Conservation (phyloP, 2,797 vertebrate genomes). For the Echeneis naucrates region DNA sequence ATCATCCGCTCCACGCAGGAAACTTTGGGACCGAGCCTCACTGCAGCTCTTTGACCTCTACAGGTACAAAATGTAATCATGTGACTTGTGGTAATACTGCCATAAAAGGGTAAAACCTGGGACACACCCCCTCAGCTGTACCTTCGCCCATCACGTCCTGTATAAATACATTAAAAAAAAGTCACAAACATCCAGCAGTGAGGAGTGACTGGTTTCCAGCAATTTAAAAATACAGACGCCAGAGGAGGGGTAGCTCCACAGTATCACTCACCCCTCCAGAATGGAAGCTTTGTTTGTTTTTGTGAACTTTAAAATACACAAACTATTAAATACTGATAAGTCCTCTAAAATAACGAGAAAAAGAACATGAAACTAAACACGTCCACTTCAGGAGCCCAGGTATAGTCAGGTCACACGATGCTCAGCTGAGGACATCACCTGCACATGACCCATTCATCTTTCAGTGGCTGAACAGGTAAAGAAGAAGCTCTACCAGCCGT, state of each 20-base stretch:
- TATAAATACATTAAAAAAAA: slow-evolving; percentile 61
- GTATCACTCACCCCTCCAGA: slow-evolving; percentile 55
- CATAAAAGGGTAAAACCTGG: slow-evolving; percentile 63
- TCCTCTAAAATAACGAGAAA: slow-evolving; percentile 76
- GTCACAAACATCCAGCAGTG: slow-evolving; percentile 54
- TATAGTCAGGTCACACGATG: slow-evolving; percentile 41
- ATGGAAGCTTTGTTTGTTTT: slow-evolving; percentile 77
- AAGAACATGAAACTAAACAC: slow-evolving; percentile 49
- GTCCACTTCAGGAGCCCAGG: slow-evolving; percentile 47
- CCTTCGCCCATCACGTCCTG: slow-evolving; percentile 60
- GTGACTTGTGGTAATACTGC: slow-evolving; percentile 82
- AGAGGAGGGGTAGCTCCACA: slow-evolving; percentile 17
- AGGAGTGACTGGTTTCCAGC: slow-evolving; percentile 56
- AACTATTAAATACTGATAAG: slow-evolving; percentile 86
- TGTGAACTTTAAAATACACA: slow-evolving; percentile 76
- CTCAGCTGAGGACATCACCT: slow-evolving; percentile 17
- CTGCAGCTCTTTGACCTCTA: slow-evolving; percentile 58
- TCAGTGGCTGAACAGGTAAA: slow-evolving; percentile 37
- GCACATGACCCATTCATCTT: slow-evolving; percentile 34
- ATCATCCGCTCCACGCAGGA: slow-evolving; percentile 44
- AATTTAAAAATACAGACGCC: slow-evolving; percentile 53
- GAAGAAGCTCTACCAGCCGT: slow-evolving; percentile 16
- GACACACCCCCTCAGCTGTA: slow-evolving; percentile 61
- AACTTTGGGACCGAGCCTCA: slow-evolving; percentile 58
- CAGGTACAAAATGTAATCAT: slow-evolving; percentile 37